Base-by-base conservation (phyloP, 2,113 vertebrate genomes). In the Colinus virginianus region DNA sequence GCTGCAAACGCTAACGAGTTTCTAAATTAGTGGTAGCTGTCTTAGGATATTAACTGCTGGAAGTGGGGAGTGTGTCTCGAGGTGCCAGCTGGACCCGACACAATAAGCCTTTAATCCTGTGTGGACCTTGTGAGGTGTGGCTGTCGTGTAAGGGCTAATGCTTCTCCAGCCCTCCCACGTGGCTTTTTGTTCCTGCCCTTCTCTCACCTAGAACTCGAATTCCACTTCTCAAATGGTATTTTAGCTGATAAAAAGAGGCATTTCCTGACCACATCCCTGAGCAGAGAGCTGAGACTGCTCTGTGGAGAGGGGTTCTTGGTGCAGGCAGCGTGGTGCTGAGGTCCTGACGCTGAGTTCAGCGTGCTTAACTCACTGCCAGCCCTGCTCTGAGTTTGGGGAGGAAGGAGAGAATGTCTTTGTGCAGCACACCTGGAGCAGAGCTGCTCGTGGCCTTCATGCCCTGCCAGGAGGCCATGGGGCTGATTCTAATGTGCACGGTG, bases 381-480 rank as follows among this genome's bases (percentile, higher is more conserved):
- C 59, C 48, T 70, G 51, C 15, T 64, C 45, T 32, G 0, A 1
- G 34, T 40, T 2, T 21, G 46, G 46, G 51, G 40, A 53, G 75
- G 38, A 45, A 61, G 36, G n/a, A 40, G 55, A 26, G 68, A 59
- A 12, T 4, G 9, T 59, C 53, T 53, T 36, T 34, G 63, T 49
- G 10, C 49, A 83, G 12, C 75, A 58, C 55, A 28, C 59, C 59
- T 32, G 77, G 63, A 72, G 59, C 72, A 21, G 48, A 11, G 58
- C 67, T 43, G 64, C 59, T 63, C 49, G 0, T 25, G 61, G 78
- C 66, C 76, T 72, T 28, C 22, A 38, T 45, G 38, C 9, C 42
- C 38, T n/a, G 67, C 87, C 81, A 71, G 74, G 77, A 88, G 76
- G 74, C 88, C 78, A 43, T 12, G 9, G 71, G 38, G 78, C 88